These are phyloP conservation scores for Pollimyrus isidori DNA, from an alignment of 2,113 vertebrate species.

Conservation along the genomic window DNA sequence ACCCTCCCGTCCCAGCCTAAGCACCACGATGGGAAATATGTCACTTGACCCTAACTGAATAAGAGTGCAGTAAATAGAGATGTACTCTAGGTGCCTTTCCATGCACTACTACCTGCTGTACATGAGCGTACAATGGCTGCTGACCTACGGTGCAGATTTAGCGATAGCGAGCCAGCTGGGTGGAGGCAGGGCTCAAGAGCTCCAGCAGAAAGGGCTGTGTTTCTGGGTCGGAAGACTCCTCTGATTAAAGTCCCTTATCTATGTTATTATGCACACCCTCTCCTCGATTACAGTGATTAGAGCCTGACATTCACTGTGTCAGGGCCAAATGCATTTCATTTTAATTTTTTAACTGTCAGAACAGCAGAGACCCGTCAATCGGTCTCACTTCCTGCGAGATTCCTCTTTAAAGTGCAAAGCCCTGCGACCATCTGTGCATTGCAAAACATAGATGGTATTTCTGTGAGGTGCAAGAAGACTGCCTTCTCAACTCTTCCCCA, in stretches of 20 bases:
- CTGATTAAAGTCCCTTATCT: slow-evolving; percentile 99
- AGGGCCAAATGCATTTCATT: slow-evolving; percentile 87
- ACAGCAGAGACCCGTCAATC: not conserved
- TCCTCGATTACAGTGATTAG: slow-evolving; percentile 99
- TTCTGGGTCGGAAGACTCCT: slow-evolving; percentile 99
- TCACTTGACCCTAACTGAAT: not conserved
- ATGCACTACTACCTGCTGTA: not conserved
- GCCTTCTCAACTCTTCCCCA: not conserved
- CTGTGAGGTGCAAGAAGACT: not conserved
- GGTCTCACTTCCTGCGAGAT: not conserved
- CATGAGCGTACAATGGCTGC: not conserved
- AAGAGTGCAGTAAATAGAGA: not conserved
- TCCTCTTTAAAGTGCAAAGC: not conserved
- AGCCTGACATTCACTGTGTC: slow-evolving; percentile 98
- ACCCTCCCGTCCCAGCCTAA: not conserved
- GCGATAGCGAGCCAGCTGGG: slow-evolving; percentile 40
- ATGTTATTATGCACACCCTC: slow-evolving; percentile 99
- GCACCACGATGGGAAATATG: not conserved
- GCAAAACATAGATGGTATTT: not conserved
- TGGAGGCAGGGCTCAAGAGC: slow-evolving; percentile 74
- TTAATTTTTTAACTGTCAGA: slow-evolving; percentile 55
- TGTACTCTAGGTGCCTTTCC: not conserved
- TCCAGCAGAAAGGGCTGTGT: slow-evolving; percentile 83
- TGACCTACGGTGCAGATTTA: not conserved
- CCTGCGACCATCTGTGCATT: not conserved